Evolutionary conservation across 2,888 invertebrate genomes (phyloP), one percentile per base, ranked within the genome.

Genomic region (Heliothis peltigera): DNA sequence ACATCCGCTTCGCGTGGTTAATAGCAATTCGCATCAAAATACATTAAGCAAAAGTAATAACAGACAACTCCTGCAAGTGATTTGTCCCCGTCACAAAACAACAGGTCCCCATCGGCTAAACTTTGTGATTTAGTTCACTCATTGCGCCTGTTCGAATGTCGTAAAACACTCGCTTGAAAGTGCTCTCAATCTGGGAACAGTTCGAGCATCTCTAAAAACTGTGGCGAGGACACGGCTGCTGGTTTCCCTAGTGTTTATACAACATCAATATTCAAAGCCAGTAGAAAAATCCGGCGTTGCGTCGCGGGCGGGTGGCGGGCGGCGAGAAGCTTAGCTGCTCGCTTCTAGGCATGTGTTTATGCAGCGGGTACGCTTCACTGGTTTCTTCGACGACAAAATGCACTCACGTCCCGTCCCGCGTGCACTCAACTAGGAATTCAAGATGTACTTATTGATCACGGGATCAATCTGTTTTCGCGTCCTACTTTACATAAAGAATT

Each of bases 351-450:
- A 82, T 87, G 87, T 91, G 89, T 91, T 91, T 91, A 89, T 90
- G 88, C 88, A 89, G 88, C 82, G 86, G 77, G 84, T 78, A 89
- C 89, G 92, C 91, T 89, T 85, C 88, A 84, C 90, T 89, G 91
- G 87, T 85, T 92, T 87, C 87, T 88, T 84, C 89, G 88, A 92
- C 93, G 93, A 91, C 92, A 91, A 91, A 94, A 93, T 94, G 94
- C 94, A 94, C 93, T 94, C 92, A 91, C 92, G 90, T 89, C 75
- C 75, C 83, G 83, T 84, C 85, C 84, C 89, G 85, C 83, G 85
- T 83, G 86, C 89, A 88, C 87, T 91, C 89, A 86, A 81, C 85
- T 85, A 85, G 78, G 85, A 85, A 91, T 89, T 85, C 84, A 80
- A 88, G 75, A 90, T 92, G 88, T 89, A 89, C 87, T 89, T 91